Evolutionary conservation across 2,888 invertebrate genomes (phyloP), one percentile per base, ranked within the genome.

Genomic region (Rhodophaea formosa): DNA sequence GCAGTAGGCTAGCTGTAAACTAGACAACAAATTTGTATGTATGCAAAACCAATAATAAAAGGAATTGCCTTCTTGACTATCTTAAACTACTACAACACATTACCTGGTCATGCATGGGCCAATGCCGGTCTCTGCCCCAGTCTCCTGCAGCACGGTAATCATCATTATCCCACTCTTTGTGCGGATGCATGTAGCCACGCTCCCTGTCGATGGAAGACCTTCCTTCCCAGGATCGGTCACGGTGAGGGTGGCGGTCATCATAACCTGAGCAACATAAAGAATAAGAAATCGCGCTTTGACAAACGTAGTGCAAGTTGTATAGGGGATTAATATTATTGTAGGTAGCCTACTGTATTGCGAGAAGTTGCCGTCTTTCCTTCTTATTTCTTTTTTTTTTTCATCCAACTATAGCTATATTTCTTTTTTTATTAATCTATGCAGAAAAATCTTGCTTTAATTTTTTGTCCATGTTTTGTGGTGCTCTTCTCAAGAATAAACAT

Each of bases 181-280:
- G 90, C 0, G 87, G 81, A 71, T 91, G 91, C 69, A 90, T 80
- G 60, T 91, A 92, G 1, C 82, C 82, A 42, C 91, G 83, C 53
- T 92, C 91, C 56, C 89, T 84, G 49, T 92, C 92, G 62, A 91
- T 75, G 0, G 91, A 91, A 7, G 89, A 86, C 7, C 90, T 80
- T n/a, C 90, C 87, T 62, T 92, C 92, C 93, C 93, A 93, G 15
- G 93, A 92, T 43, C 89, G 92, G 67, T 93, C 89, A 42, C 93
- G 89, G 62, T 84, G 86, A 7, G 84, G 86, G 49, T 92, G 89
- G 23, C 91, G 82, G 55, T 92, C 92, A 60, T 93, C 93, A 69
- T 91, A 92, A 62, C 88, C 91, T 81, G 30, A 63, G 3, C 10
- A 12, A 39, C 39, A 35, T 35, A 39, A 39, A 39, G 3, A 8